Evolutionary conservation across 2,888 invertebrate genomes (phyloP).

Genomic region (Flexamia atlantica): DNA sequence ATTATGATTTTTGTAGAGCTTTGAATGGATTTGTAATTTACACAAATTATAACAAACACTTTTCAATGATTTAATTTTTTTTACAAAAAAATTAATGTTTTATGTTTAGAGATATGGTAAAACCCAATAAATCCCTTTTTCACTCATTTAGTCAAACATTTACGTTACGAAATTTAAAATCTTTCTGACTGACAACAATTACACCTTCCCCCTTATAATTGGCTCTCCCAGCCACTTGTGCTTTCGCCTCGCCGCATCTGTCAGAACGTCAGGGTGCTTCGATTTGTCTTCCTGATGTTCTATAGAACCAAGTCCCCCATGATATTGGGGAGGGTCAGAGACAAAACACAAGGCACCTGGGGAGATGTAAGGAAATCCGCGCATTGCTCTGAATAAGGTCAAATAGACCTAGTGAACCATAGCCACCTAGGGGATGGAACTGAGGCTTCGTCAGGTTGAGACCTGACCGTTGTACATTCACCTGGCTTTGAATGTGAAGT

Average conservation of each 20-base stretch:
- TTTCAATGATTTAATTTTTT: no score
- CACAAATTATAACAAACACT: no score
- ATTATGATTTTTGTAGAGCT: no score
- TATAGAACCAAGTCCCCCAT: background rate
- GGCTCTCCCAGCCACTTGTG: background rate
- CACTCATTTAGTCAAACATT: no score
- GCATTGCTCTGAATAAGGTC: background rate
- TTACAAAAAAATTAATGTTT: no score
- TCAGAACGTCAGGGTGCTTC: background rate
- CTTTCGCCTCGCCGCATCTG: background rate
- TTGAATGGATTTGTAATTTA: no score
- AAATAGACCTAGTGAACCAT: background rate
- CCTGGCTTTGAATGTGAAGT: no score
- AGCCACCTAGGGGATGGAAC: background rate
- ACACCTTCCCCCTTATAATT: background rate
- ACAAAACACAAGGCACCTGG: conserved; percentile 27
- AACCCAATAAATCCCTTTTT: no score
- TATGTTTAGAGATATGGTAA: no score
- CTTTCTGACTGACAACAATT: no score
- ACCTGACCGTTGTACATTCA: background rate
- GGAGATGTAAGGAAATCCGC: background rate
- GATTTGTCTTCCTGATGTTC: background rate
- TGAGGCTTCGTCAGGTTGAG: background rate
- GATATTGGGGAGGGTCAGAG: conserved; percentile 16
- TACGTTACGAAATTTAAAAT: no score